A percentile compares a stretch with the other conserved stretches of the same genome.
These are phyloP conservation scores for Chaenocephalus aceratus DNA, from an alignment of 2,113 vertebrate genomes.

Conservation along the genomic window DNA sequence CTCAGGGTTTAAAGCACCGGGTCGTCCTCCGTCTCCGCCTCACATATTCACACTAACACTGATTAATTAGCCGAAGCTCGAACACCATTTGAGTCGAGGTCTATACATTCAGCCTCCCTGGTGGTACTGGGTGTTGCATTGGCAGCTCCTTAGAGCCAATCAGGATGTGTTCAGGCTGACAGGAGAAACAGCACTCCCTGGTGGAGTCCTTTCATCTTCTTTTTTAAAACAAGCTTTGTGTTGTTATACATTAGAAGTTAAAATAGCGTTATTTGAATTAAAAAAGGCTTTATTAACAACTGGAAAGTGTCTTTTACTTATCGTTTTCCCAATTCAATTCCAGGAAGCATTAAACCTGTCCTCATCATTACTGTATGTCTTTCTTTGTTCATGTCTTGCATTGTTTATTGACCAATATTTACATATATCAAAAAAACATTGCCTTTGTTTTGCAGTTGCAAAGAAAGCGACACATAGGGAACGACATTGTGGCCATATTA, in stretches of 20 bases:
- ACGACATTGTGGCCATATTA: slow-evolving; percentile 96
- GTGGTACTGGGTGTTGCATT: slow-evolving; percentile 21
- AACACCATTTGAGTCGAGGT: slow-evolving; percentile 25
- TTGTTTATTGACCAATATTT: no score
- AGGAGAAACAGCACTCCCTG: slow-evolving; percentile 49
- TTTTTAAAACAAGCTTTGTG: background rate
- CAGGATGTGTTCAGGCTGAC: background rate
- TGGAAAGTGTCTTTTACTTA: background rate
- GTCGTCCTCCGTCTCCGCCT: slow-evolving; percentile 2
- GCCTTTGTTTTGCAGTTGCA: slow-evolving; percentile 87
- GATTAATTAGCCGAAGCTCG: slow-evolving; percentile 20
- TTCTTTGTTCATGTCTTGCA: background rate
- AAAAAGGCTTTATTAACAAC: background rate
- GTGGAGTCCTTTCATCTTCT: slow-evolving; percentile 16
- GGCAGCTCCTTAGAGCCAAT: slow-evolving; percentile 9
- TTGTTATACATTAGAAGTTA: no score
- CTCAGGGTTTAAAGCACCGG: slow-evolving; percentile 16
- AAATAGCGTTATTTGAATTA: background rate
- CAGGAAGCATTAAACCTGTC: background rate
- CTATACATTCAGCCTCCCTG: slow-evolving; percentile 13
- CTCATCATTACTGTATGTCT: background rate
- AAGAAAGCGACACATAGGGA: slow-evolving; percentile 97
- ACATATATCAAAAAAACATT: background rate
- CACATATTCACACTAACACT: slow-evolving; percentile 25
- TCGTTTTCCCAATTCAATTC: slow-evolving; percentile 2